phyloP scores from a whole-genome alignment of 2,113 vertebrate genomes.

The Bujurquina vittata region DNA sequence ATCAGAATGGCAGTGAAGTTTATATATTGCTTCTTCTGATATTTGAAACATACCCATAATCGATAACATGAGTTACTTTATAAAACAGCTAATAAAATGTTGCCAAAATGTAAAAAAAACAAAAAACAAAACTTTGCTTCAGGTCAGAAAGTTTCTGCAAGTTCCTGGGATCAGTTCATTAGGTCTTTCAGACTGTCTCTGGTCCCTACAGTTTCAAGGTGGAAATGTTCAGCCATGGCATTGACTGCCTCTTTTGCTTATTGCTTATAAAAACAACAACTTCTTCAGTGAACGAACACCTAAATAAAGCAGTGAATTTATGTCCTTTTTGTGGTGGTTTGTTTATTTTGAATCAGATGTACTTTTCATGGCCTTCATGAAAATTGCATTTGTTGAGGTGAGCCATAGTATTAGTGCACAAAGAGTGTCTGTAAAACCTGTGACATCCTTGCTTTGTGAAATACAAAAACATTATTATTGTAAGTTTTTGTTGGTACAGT shows the following conservation, averaged over 20 bases:
- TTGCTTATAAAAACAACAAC: not conserved
- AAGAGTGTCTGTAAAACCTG: slow-evolving; percentile 7
- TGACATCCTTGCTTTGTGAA: not conserved
- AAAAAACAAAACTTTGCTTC: too few species aligned
- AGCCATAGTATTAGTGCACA: not conserved
- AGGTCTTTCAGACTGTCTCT: not conserved
- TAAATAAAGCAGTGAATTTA: slow-evolving; percentile 34
- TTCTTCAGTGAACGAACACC: slow-evolving; percentile 26
- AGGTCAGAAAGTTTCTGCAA: too few species aligned
- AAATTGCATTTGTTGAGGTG: slow-evolving; percentile 31
- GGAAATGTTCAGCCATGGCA: not conserved
- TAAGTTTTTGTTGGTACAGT: not conserved
- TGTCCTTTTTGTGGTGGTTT: slow-evolving; percentile 26
- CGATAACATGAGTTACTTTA: too few species aligned
- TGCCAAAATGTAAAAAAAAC: too few species aligned
- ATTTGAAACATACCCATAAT: too few species aligned
- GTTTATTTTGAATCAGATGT: slow-evolving; percentile 40
- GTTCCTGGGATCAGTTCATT: too few species aligned
- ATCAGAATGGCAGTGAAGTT: too few species aligned
- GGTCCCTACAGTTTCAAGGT: rapidly evolving
- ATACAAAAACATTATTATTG: slow-evolving; percentile 8
- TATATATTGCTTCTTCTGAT: too few species aligned
- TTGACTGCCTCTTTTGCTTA: not conserved
- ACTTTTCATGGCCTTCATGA: slow-evolving; percentile 17
- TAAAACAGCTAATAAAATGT: too few species aligned